phyloP scores from a whole-genome alignment of 2,888 invertebrate species.

The Myopa tessellatipennis region DNA sequence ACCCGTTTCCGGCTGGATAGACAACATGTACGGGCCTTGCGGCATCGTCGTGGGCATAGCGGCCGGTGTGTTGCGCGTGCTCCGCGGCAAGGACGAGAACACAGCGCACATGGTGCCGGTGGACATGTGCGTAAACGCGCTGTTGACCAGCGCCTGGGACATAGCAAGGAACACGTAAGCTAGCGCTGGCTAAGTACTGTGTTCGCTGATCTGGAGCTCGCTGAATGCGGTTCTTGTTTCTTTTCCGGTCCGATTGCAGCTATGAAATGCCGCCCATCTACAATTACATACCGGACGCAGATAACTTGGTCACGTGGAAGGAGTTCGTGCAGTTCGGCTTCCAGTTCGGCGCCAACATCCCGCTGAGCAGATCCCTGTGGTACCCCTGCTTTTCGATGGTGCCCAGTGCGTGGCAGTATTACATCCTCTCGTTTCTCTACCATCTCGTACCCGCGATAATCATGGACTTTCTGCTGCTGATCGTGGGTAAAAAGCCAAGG shows the following conservation, averaged over 20 bases:
- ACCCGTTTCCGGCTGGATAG: conserved; percentile 76
- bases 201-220: background rate
- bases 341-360: conserved; percentile 71
- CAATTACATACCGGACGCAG: conserved; percentile 87
- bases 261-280: conserved; percentile 69
- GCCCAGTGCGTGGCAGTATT: conserved; percentile 69
- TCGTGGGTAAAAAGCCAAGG: conserved; percentile 67
- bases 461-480: conserved; percentile 70
- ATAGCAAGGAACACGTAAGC: conserved; percentile 67
- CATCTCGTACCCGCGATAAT: conserved; percentile 76
- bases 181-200: background rate
- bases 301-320: conserved; percentile 87
- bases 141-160: conserved; percentile 70
- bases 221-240: too few species aligned
- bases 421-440: conserved; percentile 72
- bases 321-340: conserved; percentile 71
- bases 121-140: conserved; percentile 69
- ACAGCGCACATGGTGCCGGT: conserved; percentile 69
- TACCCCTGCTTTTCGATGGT: conserved; percentile 72
- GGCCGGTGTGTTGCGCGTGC: conserved; percentile 73
- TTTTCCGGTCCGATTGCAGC: conserved; percentile 41
- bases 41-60: conserved; percentile 71
- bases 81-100: conserved; percentile 64
- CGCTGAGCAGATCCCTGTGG: conserved; percentile 78
- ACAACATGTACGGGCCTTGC: conserved; percentile 76